Percentiles rank a stretch among this genome's conserved stretches.
Evolutionary conservation across 2,113 vertebrate species (phyloP).

Genomic region (Atractosteus spatula): DNA sequence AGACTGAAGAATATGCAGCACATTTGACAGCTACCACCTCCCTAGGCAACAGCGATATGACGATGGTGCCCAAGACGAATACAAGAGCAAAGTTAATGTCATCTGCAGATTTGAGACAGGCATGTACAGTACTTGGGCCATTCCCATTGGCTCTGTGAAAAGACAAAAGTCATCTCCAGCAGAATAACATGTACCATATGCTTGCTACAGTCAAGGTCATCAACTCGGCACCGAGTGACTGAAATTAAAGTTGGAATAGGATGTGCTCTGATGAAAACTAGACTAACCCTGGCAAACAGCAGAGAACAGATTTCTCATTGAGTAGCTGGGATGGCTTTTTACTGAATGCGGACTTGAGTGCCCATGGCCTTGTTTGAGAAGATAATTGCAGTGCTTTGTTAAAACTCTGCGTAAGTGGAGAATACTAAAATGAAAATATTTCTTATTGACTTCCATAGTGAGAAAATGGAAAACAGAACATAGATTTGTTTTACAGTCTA

Average conservation of each 20-base stretch:
- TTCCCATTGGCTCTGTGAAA: conserved; percentile 2
- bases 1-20: background rate
- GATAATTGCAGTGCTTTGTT: background rate
- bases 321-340: background rate
- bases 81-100: background rate
- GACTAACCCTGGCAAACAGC: background rate
- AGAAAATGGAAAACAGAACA: background rate
- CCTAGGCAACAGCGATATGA: background rate
- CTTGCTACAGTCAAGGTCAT: conserved; percentile 3
- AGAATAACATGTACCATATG: conserved; percentile 24
- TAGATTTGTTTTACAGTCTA: background rate
- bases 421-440: background rate
- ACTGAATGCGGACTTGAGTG: background rate
- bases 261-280: background rate
- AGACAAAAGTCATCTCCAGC: conserved; percentile 10
- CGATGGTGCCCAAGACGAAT: background rate
- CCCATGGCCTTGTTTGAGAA: background rate
- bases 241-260: background rate
- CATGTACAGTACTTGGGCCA: background rate
- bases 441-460: background rate
- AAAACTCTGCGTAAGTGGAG: background rate
- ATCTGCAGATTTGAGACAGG: background rate
- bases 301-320: background rate
- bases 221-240: conserved; percentile 1
- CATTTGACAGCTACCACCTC: background rate